phyloP scores from a whole-genome alignment of 2,113 vertebrate genomes.

The Pollachius pollachius region DNA sequence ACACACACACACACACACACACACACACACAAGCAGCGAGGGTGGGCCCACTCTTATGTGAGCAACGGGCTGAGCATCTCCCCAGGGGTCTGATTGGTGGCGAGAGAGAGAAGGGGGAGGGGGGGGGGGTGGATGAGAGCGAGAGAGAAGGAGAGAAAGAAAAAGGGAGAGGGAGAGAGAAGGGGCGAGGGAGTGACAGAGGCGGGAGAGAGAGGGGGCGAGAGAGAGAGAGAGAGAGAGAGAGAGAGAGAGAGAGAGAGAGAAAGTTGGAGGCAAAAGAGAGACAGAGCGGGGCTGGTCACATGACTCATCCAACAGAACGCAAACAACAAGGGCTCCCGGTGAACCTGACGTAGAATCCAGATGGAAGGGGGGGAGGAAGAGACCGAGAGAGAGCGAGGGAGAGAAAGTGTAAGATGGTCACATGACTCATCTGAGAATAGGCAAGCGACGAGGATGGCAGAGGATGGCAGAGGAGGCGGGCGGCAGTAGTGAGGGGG shows the following conservation, averaged over 20 bases:
- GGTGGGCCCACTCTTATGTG: conserved; percentile 1
- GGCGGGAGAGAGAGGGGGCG: neutral
- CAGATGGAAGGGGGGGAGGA: neutral
- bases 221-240: neutral
- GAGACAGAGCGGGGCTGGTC: neutral
- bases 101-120: neutral
- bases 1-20: neutral
- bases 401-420: neutral
- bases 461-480: neutral
- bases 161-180: neutral
- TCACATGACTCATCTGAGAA: neutral
- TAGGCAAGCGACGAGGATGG: neutral
- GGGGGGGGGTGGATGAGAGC: neutral
- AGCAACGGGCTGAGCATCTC: conserved; percentile 7
- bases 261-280: neutral
- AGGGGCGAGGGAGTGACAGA: neutral
- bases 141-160: neutral
- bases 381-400: neutral
- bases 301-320: neutral
- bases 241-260: neutral
- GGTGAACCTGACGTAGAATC: too few species aligned
- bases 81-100: conserved; percentile 14
- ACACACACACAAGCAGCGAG: neutral
- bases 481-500: neutral
- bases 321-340: neutral